A percentile compares a stretch with the other conserved stretches of the same genome.
phyloP scores from a whole-genome alignment of 2,113 vertebrate species.

The Malurus cyaneus region DNA sequence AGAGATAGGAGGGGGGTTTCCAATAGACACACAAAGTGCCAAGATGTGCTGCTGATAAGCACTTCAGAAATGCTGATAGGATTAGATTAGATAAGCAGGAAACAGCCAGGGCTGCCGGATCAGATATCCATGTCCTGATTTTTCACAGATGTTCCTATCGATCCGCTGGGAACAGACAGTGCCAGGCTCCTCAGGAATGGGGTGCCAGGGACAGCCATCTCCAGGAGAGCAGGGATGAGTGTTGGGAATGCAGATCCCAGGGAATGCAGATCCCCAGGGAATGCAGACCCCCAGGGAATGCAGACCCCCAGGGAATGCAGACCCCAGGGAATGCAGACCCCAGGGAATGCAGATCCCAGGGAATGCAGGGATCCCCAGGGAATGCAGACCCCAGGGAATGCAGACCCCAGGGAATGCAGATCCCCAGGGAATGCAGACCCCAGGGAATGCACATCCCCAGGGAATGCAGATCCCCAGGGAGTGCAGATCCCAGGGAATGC shows the following conservation, averaged over 20 bases:
- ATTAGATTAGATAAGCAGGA: conserved; percentile 27
- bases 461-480: no score
- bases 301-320: neutral
- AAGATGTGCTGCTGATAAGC: neutral
- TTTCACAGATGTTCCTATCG: neutral
- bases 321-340: neutral
- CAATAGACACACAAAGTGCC: neutral
- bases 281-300: neutral
- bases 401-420: no score
- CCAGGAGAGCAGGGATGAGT: neutral
- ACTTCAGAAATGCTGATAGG: conserved; percentile 1
- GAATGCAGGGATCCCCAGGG: neutral
- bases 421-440: no score
- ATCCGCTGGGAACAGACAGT: neutral
- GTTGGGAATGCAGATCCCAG: neutral
- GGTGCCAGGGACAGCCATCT: neutral
- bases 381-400: neutral
- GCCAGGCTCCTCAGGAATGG: accelerated
- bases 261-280: accelerated
- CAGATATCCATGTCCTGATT: conserved; percentile 12
- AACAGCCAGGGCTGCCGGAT: neutral
- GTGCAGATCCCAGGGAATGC: no score
- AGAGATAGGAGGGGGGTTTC: accelerated
- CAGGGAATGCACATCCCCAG: no score
- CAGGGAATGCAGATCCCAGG: neutral